Evolutionary conservation across 2,113 vertebrate genomes (phyloP), one percentile per base, ranked within the genome.

Genomic region (Zapornia atra): DNA sequence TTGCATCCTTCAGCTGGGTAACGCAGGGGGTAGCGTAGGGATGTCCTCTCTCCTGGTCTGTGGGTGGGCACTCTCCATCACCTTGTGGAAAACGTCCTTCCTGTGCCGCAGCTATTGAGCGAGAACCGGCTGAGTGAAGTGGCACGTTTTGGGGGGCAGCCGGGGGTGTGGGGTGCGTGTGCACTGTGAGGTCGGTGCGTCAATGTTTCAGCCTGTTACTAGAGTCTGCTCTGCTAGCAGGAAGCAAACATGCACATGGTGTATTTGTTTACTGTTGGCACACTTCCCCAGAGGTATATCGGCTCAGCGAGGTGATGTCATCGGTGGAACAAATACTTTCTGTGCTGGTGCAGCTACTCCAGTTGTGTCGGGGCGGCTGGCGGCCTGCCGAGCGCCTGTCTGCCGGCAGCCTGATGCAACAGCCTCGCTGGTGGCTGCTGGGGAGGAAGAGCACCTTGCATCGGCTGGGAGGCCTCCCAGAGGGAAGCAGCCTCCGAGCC

Each of bases 221-320:
- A 34, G 48, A 1, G 13, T 11, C 83, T 28, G 28, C 38, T 28
- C 42, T 8, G 1, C 29, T 26, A 5, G 15, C 40, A 5, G 63
- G 38, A 77, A 59, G 54, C 68, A 0, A 4, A 4, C 0, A 1
- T 24, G 59, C 59, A 7, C n/a, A 3, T 42, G 1, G 0, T 9
- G 66, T 21, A 1, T 54, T 79, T 69, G 68, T 56, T 90, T 26
- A 8, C 53, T 3, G 22, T 3, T 72, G 61, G 78, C 92, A 71
- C 2, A 2, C 70, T 64, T 44, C 50, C 76, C 33, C 3, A 3
- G 84, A 65, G 48, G 8, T 42, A 2, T 63, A 33, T 73, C 60
- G 7, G 78, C 75, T 33, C 22, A 0, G 6, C 0, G 4, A 24
- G 92, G 53, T 33, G 86, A 83, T 66, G 73, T 40, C 80, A 18